Base-by-base conservation (phyloP, 2,113 vertebrate species). In the Progne subis region DNA sequence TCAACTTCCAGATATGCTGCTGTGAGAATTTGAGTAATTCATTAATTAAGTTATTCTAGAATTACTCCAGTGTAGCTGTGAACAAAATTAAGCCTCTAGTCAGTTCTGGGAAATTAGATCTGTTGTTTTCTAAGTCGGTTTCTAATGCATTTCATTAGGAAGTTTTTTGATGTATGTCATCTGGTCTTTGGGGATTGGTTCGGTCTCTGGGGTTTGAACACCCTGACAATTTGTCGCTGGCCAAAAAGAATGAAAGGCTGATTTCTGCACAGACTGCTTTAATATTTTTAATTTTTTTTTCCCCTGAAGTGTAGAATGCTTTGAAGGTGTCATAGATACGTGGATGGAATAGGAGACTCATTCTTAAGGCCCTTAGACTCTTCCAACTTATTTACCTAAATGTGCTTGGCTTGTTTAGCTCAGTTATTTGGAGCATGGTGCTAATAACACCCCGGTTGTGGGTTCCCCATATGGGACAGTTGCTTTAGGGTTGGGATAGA, bases 21-120 rank as follows among this genome's bases (percentile, higher is more conserved):
- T 90, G 56, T 61, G 76, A 84, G 82, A 84, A 81, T 94, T 88
- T 78, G 53, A 92, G 88, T 83, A 88, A 88, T 88, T 94, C 88
- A 93, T 94, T 90, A 94, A 88, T 96, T 96, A 96, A 88, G 86
- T 94, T 97, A 93, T 90, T 94, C 69, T 64, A 95, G 88, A 90
- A 95, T 95, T 96, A 95, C 56, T 96, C 69, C 69, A 64, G 37
- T 91, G 86, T 92, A 94, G 70, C 92, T 92, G 80, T 86, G 81
- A 96, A 95, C 81, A 92, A 90, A 96, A 96, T 96, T 91, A 96
- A 94, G 76, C 92, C 86, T 93, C 60, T 76, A 80, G 57, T 92
- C 90, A 88, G 82, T 95, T 94, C 91, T 94, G 94, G 88, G 86
- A 95, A 96, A 96, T 96, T 90, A 94, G 85, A 92, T 96, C 72